A percentile compares a stretch with the other conserved stretches of the same genome.
Conservation (phyloP, 2,113 vertebrate species). For the Ceuthmochares aereus region DNA sequence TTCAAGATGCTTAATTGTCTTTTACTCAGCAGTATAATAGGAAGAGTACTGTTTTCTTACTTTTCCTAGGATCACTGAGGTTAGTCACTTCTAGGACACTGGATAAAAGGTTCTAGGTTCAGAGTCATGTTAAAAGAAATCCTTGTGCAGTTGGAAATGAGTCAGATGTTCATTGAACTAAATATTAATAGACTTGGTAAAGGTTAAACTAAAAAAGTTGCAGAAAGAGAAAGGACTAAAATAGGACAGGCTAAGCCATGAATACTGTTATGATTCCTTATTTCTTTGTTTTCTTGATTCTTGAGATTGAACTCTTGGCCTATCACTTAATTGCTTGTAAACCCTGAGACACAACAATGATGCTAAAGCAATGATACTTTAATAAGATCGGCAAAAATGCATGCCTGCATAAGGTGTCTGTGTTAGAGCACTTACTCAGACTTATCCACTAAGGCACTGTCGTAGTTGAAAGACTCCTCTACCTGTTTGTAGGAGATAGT, state of each 20-base stretch:
- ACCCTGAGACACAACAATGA: neutral
- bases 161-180: neutral
- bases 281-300: neutral
- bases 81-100: neutral
- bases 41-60: neutral
- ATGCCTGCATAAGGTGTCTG: neutral
- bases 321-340: neutral
- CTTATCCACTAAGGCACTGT: neutral
- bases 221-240: neutral
- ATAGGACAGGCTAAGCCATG: neutral
- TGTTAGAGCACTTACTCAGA: neutral
- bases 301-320: neutral
- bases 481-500: conserved; percentile 15
- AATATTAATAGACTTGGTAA: neutral
- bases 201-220: neutral
- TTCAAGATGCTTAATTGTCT: neutral
- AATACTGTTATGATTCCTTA: neutral
- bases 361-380: neutral
- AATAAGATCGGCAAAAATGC: neutral
- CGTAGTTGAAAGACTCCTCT: conserved; percentile 33
- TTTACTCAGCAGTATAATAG: neutral
- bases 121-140: neutral
- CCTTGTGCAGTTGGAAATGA: neutral
- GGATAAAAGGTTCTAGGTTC: neutral
- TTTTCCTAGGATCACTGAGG: neutral